A percentile compares a stretch with the other conserved stretches of the same genome.
Conservation (phyloP, 2,113 vertebrate species). For the Paedocypris sp. region DNA sequence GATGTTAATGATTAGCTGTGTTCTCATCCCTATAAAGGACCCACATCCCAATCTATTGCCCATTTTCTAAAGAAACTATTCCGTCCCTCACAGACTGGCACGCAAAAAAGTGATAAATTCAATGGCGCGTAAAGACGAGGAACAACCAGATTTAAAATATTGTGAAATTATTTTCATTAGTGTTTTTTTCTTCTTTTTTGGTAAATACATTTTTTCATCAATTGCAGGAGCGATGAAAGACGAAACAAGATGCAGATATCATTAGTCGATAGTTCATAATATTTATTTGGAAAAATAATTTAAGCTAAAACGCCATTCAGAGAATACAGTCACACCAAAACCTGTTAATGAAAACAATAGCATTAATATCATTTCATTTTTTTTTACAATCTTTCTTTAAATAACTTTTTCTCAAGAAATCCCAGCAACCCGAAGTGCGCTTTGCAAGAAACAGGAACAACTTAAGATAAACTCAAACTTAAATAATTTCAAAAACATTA, state of each 20-base stretch:
- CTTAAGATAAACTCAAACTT: slow-evolving; percentile 54
- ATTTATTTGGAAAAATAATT: slow-evolving; percentile 99
- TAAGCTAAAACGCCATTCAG: slow-evolving; percentile 93
- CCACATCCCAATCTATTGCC: neutral
- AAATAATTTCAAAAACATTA: slow-evolving; percentile 76
- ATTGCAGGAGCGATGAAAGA: too few relatives aligned
- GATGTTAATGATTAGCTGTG: slow-evolving; percentile 73
- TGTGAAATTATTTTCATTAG: too few relatives aligned
- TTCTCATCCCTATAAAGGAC: slow-evolving; percentile 59
- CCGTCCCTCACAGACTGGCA: neutral
- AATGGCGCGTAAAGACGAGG: neutral
- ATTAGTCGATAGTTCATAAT: slow-evolving; percentile 70
- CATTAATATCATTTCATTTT: slow-evolving; percentile 80
- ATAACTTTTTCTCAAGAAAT: slow-evolving; percentile 94
- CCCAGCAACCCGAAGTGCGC: slow-evolving; percentile 98
- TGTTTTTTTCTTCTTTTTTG: too few relatives aligned
- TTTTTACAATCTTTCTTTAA: slow-evolving; percentile 94
- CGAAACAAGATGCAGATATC: too few relatives aligned
- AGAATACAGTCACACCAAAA: slow-evolving; percentile 57
- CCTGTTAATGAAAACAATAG: slow-evolving; percentile 74
- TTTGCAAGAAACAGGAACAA: slow-evolving; percentile 75
- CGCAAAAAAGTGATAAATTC: slow-evolving; percentile 2
- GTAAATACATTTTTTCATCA: too few relatives aligned
- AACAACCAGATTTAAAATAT: too few relatives aligned
- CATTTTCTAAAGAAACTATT: slow-evolving; percentile 21